Evolutionary conservation across 2,888 invertebrate species (phyloP), one percentile per base, ranked within the genome.

Genomic region (Neuroscelio doddi): DNA sequence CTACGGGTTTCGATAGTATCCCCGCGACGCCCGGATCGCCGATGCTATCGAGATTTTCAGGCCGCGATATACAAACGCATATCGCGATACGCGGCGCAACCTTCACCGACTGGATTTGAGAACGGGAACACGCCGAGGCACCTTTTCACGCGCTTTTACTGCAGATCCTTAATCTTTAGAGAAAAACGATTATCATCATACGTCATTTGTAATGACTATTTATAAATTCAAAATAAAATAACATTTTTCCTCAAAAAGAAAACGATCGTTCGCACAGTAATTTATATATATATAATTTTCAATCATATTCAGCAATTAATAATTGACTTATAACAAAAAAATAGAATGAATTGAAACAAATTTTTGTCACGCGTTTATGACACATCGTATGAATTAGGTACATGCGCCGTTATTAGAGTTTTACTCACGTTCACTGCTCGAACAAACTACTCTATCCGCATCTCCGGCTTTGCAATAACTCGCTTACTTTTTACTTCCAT

Each of bases 81-180:
- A 21, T 21, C 21, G 21, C 5, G 21, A 21, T 3, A 21, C 50
- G 44, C 36, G 29, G 44, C 44, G 29, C 26, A 57, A 57, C 57
- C 44, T 44, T 50, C 39, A 49, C 49, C 38, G 44, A 38, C 49
- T 49, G 34, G 42, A 57, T 50, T 50, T 36, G 36, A 34, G 24
- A 57, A 57, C 44, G 44, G 32, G 36, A 57, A 57, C 49, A 36
- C 47, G 49, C 21, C n/a, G n/a, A n/a, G n/a, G n/a, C n/a, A n/a
- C n/a, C n/a, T n/a, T n/a, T n/a, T n/a, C n/a, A n/a, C n/a, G n/a
- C n/a, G n/a, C n/a, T n/a, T n/a, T n/a, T n/a, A n/a, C n/a, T n/a
- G n/a, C n/a, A n/a, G 21, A 21, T 21, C 5, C 5, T 5, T 21
- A 2, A 21, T 21, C 21, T 21, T 21, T 21, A 21, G 3, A 21